Base-by-base conservation (phyloP, 2,888 invertebrate species). In the Dicranocentrus wangi region DNA sequence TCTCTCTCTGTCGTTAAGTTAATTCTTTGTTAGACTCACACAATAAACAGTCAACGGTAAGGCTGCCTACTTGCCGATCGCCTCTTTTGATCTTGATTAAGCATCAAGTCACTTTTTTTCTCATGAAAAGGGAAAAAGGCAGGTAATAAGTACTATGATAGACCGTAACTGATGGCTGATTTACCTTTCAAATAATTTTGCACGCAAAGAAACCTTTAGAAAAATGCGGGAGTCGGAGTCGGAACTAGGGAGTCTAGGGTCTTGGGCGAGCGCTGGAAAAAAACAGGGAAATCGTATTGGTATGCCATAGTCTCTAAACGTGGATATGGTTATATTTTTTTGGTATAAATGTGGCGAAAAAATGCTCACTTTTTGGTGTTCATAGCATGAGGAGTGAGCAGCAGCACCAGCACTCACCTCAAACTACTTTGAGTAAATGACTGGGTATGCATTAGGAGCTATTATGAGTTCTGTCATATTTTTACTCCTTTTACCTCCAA, bases 61-160 rank as follows among this genome's bases (percentile, higher is more conserved):
- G 21, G 28, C 43, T 53, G 2, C 55, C 53, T 60, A 58, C 42
- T 60, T 23, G 7, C 15, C 21, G 39, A 17, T 47, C 55, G 32
- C 60, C 71, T 63, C 80, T 80, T 80, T 80, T 80, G 71, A 82
- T 82, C 82, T 80, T 80, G 82, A 82, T 82, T 80, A 82, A 76
- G 72, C 75, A 72, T 80, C 80, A 73, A 80, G 61, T 80, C 60
- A 73, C 68, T 80, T 79, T 66, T n/a, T 68, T 72, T 65, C 73
- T 68, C 68, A 66, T 72, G 72, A 79, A 79, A 71, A 70, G 66
- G 47, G 53, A 53, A 78, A 79, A 79, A 79, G 72, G 71, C 63
- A 60, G 39, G 78, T 60, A 75, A 75, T 61, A 69, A 79, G 73
- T 75, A 78, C 25, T 42, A 72, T 71, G 79, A 70, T 72, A 77